Evolutionary conservation across 2,113 vertebrate genomes (phyloP).

Genomic region (Eulacestoma nigropectus): DNA sequence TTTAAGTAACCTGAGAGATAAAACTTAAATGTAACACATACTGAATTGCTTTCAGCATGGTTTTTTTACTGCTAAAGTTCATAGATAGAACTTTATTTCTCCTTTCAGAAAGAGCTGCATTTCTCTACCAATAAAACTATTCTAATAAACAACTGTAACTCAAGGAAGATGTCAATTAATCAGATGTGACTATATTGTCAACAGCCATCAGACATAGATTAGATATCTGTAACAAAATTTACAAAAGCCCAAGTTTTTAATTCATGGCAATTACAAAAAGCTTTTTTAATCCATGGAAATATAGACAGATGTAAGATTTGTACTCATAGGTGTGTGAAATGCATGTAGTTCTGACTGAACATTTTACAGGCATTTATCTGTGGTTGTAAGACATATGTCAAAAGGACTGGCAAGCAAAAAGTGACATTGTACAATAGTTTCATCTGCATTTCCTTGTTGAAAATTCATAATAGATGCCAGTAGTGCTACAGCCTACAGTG

Average conservation of each 20-base stretch:
- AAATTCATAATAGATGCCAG: background rate
- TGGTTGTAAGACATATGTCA: background rate
- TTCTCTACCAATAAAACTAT: background rate
- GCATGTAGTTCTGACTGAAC: background rate
- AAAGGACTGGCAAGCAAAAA: background rate
- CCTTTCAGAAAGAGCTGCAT: background rate
- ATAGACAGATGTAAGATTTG: background rate
- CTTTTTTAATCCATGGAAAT: background rate
- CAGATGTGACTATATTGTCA: background rate
- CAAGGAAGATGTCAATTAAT: background rate
- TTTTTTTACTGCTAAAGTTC: background rate
- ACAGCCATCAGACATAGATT: background rate
- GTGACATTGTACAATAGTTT: background rate
- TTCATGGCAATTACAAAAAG: background rate
- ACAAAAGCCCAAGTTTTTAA: background rate
- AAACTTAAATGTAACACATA: background rate
- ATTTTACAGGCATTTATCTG: background rate
- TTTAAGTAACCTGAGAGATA: constrained; percentile 11
- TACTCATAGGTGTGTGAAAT: background rate
- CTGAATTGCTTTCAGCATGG: background rate
- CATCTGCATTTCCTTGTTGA: background rate
- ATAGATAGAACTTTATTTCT: background rate
- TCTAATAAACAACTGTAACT: background rate
- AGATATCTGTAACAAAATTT: background rate
- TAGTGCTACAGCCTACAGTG: background rate